Evolutionary conservation across 1,140 invertebrate genomes (phyloP).

Genomic region (Conus betulinus): DNA sequence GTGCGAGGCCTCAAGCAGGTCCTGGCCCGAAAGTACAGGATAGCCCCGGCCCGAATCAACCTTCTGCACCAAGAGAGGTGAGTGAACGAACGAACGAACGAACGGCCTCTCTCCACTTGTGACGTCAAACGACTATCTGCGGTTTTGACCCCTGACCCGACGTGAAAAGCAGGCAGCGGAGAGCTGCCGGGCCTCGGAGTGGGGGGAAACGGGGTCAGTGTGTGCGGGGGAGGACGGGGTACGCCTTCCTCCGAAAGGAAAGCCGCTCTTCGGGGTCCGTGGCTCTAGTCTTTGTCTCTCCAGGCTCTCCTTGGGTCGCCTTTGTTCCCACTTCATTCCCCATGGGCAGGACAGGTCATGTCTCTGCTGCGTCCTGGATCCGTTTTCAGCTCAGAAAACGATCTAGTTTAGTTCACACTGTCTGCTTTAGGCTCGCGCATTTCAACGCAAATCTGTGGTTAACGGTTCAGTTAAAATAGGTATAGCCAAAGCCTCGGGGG

Average conservation of each 20-base stretch:
- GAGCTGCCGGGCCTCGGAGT: neutral
- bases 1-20: slow-evolving; percentile 92
- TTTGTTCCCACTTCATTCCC: too few relatives aligned
- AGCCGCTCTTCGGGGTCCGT: neutral
- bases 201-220: too few relatives aligned
- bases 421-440: too few relatives aligned
- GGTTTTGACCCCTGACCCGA: slow-evolving; percentile 21
- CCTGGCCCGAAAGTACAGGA: slow-evolving; percentile 93
- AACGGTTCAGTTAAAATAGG: too few relatives aligned
- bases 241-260: neutral
- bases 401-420: too few relatives aligned
- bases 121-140: slow-evolving; percentile 16
- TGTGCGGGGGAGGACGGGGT: too few relatives aligned
- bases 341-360: neutral
- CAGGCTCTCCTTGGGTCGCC: too few relatives aligned
- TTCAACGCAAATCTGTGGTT: too few relatives aligned
- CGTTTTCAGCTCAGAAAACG: too few relatives aligned
- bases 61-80: slow-evolving; percentile 93
- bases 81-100: slow-evolving; percentile 40
- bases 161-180: neutral
- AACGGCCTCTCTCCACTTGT: neutral
- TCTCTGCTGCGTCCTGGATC: too few relatives aligned
- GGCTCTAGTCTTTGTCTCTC: too few relatives aligned
- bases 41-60: slow-evolving; percentile 93
- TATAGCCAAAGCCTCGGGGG: too few relatives aligned